Evolutionary conservation across 1,140 invertebrate genomes (phyloP).

Genomic region (Dryas iulia): DNA sequence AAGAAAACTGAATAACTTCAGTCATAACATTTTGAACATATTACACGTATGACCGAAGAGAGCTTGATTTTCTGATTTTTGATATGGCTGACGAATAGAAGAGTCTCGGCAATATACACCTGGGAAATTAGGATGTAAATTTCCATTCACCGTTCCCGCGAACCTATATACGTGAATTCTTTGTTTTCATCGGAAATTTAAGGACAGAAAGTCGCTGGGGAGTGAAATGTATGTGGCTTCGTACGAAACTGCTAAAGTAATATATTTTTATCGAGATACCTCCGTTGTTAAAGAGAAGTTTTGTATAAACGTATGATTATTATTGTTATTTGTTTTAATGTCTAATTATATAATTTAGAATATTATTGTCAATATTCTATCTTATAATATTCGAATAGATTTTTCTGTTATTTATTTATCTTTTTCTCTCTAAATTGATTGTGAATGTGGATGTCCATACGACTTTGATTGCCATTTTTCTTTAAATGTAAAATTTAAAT

Average conservation of each 20-base stretch:
- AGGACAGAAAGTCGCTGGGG: slow-evolving; percentile 60
- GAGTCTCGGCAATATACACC: slow-evolving; percentile 52
- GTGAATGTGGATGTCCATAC: too few species aligned
- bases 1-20: neutral
- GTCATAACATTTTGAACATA: neutral
- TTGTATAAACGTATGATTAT: neutral
- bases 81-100: slow-evolving; percentile 60
- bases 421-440: too few species aligned
- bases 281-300: neutral
- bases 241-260: neutral
- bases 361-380: neutral
- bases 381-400: too few species aligned
- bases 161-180: slow-evolving; percentile 70
- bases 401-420: too few species aligned
- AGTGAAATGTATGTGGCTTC: slow-evolving; percentile 28
- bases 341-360: neutral
- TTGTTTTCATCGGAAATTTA: slow-evolving; percentile 76
- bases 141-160: slow-evolving; percentile 61
- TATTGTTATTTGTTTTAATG: neutral
- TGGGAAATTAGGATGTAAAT: slow-evolving; percentile 78
- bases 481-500: too few species aligned
- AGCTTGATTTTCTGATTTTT: slow-evolving; percentile 16
- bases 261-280: neutral
- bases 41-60: neutral
- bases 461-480: too few species aligned